These are phyloP conservation scores for Eristalis arbustorum DNA, from an alignment of 2,888 invertebrate genomes.

Conservation along the genomic window DNA sequence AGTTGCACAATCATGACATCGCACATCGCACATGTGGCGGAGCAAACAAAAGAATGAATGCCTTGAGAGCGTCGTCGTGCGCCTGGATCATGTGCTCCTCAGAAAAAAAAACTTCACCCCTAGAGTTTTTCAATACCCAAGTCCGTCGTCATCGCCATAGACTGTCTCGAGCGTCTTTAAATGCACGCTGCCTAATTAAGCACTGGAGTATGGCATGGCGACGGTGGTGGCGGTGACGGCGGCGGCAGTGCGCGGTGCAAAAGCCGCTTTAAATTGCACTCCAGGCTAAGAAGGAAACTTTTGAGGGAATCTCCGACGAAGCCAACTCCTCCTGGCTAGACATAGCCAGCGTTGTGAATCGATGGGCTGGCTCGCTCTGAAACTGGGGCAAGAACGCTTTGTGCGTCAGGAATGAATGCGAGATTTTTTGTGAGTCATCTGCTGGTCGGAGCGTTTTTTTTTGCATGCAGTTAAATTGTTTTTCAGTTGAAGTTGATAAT, in stretches of 20 bases:
- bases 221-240: not conserved
- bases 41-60: conserved; percentile 12
- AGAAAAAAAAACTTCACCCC: not conserved
- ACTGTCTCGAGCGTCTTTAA: conserved; percentile 56
- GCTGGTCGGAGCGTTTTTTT: not conserved
- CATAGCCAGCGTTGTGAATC: conserved; percentile 2
- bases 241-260: not conserved
- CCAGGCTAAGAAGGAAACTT: conserved; percentile 55
- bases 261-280: conserved; percentile 46
- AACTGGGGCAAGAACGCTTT: conserved; percentile 52
- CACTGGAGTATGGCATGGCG: conserved; percentile 13
- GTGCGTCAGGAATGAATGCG: conserved; percentile 34
- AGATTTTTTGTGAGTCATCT: conserved; percentile 26
- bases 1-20: conserved; percentile 2
- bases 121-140: conserved; percentile 24
- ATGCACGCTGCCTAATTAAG: conserved; percentile 51
- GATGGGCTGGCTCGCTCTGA: not conserved
- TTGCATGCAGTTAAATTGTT: conserved; percentile 26
- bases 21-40: not conserved
- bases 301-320: conserved; percentile 42
- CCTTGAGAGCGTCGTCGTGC: not conserved
- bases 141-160: conserved; percentile 10
- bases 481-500: conserved; percentile 34
- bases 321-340: conserved; percentile 21
- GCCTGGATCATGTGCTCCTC: not conserved